Base-by-base conservation (phyloP, 2,113 vertebrate species). In the Aplodontia rufa region DNA sequence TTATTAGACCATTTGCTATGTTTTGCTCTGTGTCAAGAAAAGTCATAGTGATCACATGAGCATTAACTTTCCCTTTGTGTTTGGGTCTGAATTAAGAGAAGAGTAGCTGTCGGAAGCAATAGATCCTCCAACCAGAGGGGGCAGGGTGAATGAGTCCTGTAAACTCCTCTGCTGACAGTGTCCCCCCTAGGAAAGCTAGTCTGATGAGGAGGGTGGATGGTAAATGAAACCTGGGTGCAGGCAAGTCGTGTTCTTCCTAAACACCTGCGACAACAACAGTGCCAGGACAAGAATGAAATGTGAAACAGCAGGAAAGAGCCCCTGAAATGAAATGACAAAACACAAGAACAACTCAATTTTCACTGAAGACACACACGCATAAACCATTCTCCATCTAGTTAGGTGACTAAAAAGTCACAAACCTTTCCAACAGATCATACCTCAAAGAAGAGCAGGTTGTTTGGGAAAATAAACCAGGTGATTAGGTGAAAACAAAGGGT, bases 51-150 rank as follows among this genome's bases (percentile, higher is more conserved):
- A 81, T 91, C 45, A 72, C 13, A 66, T 68, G 49, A 66, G 42
- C 84, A 88, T 66, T 94, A 94, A 83, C 76, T 85, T 96, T 90
- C 88, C 76, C 58, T 42, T 42, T 49, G 19, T 92, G 7, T 22
- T 47, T 42, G 53, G n/a, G 20, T 76, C 72, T 90, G 66, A 87
- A 76, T 85, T 62, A 72, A 78, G 49, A 55, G 45, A 35, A 51
- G 60, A 85, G 58, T 87, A 60, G 53, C 37, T 75, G 42, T 55
- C 74, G 69, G 69, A 47, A 76, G 40, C 35, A 80, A 47, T 26
- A 81, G 69, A 49, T 84, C 92, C 91, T 92, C 83, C 64, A 93
- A 75, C 55, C 53, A 75, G 37, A 75, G 42, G 26, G 20, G 47
- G 6, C 74, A 60, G 30, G 30, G 66, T 62, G 40, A 87, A 42